Conservation (phyloP, 2,113 vertebrate species). For the Panthera leo region DNA sequence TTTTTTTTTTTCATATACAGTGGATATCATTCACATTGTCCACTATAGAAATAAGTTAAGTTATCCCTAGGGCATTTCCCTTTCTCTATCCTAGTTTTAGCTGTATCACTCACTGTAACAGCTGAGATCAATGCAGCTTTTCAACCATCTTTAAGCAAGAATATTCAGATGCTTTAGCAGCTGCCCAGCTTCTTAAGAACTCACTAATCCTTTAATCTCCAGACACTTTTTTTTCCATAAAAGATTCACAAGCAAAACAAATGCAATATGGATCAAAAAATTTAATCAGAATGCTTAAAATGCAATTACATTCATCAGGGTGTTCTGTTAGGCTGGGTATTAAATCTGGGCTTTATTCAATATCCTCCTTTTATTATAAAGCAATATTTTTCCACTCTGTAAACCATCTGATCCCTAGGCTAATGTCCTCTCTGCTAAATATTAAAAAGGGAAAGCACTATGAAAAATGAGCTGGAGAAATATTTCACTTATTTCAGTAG, state of each 20-base stretch:
- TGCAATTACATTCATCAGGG: constrained; percentile 91
- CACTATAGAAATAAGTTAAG: constrained; percentile 65
- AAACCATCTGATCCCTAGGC: constrained; percentile 88
- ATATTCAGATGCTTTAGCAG: constrained; percentile 88
- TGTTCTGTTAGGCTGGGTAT: constrained; percentile 87
- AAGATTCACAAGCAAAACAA: constrained; percentile 90
- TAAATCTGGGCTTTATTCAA: constrained; percentile 90
- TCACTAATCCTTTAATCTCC: constrained; percentile 91
- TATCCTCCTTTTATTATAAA: constrained; percentile 89
- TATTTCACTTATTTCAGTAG: constrained; percentile 59
- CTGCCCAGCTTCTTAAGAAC: constrained; percentile 87
- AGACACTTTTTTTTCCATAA: constrained; percentile 84
- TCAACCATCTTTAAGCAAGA: constrained; percentile 82
- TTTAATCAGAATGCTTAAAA: constrained; percentile 91
- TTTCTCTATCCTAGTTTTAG: constrained; percentile 68
- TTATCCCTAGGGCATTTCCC: constrained; percentile 45
- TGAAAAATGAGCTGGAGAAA: constrained; percentile 76
- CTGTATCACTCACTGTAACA: constrained; percentile 68
- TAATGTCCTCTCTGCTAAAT: constrained; percentile 84
- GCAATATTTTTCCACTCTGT: constrained; percentile 88
- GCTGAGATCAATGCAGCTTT: constrained; percentile 81
- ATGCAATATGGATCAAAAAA: constrained; percentile 91
- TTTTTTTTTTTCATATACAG: neutral
- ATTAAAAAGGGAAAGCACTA: constrained; percentile 76
- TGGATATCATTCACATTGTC: constrained; percentile 62